Conservation (phyloP, 2,797 vertebrate genomes). For the Diglossa cyanea region DNA sequence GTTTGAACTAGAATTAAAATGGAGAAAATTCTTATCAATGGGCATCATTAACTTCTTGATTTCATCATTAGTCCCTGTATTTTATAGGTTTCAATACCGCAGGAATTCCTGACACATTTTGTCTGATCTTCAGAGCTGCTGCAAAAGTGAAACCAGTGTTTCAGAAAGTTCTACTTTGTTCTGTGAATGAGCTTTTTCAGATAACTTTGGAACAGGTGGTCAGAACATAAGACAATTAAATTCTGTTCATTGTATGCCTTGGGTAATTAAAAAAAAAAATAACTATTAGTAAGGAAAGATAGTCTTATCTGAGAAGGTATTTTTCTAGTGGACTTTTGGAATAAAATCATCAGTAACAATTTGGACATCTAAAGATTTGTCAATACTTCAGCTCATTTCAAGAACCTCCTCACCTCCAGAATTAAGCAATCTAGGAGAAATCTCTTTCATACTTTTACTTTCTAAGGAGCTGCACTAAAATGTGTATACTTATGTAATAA, state of each 20-base stretch:
- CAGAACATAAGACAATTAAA: not conserved
- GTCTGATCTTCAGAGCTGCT: not conserved
- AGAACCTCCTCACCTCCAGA: not conserved
- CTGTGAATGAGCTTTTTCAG: not conserved
- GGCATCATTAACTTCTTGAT: not conserved
- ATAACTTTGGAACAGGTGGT: not conserved
- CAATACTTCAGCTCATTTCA: not conserved
- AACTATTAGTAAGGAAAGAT: not conserved
- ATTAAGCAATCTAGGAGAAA: not conserved
- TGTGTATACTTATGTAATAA: not conserved
- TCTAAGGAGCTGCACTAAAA: not conserved
- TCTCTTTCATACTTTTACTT: not conserved
- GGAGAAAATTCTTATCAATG: not conserved
- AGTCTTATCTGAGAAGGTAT: not conserved
- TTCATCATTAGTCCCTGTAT: not conserved
- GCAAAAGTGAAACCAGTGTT: not conserved
- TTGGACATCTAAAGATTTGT: not conserved
- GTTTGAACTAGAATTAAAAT: not conserved
- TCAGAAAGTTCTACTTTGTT: not conserved
- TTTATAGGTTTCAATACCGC: not conserved
- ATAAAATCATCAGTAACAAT: not conserved
- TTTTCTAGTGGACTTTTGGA: not conserved
- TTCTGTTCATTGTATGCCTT: not conserved
- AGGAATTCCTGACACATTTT: not conserved
- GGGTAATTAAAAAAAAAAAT: not conserved